Conservation (phyloP, 2,113 vertebrate species). For the Pontoporia blainvillei region DNA sequence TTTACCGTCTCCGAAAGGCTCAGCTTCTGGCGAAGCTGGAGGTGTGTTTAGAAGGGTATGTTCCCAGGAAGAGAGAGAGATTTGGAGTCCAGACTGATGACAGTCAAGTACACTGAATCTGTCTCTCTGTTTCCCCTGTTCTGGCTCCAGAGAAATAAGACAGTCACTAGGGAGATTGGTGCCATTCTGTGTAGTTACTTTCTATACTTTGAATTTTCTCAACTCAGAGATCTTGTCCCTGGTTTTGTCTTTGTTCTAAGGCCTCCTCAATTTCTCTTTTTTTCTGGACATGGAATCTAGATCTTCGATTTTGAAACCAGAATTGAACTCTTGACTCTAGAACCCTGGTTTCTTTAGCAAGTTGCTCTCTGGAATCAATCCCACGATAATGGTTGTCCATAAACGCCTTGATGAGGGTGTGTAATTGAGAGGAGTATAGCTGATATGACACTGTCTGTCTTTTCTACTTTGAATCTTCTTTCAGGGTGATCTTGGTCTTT, state of each 20-base stretch:
- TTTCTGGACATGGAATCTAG: neutral
- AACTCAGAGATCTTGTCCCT: neutral
- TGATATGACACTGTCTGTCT: neutral
- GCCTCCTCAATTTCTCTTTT: neutral
- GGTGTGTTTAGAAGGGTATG: neutral
- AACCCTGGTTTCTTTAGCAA: neutral
- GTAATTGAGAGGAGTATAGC: neutral
- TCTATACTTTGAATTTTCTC: neutral
- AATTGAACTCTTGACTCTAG: neutral
- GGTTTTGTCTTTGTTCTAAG: neutral
- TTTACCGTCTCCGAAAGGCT: neutral
- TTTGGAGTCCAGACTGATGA: neutral
- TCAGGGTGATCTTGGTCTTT: neutral
- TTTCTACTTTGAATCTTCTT: neutral
- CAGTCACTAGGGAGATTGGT: neutral
- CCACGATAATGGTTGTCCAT: neutral
- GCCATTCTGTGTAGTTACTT: neutral
- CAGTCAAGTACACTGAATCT: neutral
- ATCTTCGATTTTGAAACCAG: conserved; percentile 40
- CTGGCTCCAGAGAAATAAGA: neutral
- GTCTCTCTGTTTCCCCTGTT: neutral
- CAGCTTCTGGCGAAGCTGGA: neutral
- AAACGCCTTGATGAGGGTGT: neutral
- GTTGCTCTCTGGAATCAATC: neutral
- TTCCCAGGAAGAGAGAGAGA: neutral